Evolutionary conservation across 2,113 vertebrate genomes (phyloP).

Genomic region (Macquaria ambigua): DNA sequence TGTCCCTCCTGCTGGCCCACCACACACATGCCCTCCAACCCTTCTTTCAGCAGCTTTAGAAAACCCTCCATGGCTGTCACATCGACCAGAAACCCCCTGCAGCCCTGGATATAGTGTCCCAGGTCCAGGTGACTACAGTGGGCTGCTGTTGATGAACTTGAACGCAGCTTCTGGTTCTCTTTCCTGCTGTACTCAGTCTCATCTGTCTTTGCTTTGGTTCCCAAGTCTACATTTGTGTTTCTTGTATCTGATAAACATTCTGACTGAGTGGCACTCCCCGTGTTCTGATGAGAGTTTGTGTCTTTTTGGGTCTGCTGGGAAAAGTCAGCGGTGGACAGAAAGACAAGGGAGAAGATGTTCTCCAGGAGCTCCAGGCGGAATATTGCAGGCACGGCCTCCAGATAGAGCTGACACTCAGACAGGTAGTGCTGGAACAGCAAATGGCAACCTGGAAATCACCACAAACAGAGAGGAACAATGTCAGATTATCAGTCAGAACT

Average conservation of each 20-base stretch:
- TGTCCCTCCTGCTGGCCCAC: slow-evolving; percentile 82
- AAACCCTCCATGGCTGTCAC: slow-evolving; percentile 87
- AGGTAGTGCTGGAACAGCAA: slow-evolving; percentile 88
- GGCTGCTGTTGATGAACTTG: slow-evolving; percentile 12
- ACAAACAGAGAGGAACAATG: slow-evolving; percentile 9
- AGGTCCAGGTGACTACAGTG: slow-evolving; percentile 81
- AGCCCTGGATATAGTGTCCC: slow-evolving; percentile 84
- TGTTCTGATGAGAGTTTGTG: background rate
- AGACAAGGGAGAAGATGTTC: slow-evolving; percentile 97
- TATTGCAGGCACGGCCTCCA: slow-evolving; percentile 88
- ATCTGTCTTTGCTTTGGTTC: slow-evolving; percentile 8
- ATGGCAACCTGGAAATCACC: slow-evolving; percentile 81
- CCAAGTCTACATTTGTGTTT: slow-evolving; percentile 18
- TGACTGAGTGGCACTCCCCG: background rate
- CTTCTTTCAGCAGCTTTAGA: slow-evolving; percentile 89
- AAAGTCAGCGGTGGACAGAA: slow-evolving; percentile 92
- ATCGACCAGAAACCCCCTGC: slow-evolving; percentile 91
- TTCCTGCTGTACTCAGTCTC: background rate
- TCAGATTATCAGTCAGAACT: background rate
- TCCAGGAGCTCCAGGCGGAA: slow-evolving; percentile 95
- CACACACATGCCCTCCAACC: slow-evolving; percentile 89
- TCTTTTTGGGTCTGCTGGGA: slow-evolving; percentile 58
- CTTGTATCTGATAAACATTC: background rate
- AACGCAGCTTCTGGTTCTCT: slow-evolving; percentile 39
- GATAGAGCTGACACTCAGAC: slow-evolving; percentile 90